Base-by-base conservation (phyloP, 1,140 invertebrate species). In the Oncopodura yosiiana region DNA sequence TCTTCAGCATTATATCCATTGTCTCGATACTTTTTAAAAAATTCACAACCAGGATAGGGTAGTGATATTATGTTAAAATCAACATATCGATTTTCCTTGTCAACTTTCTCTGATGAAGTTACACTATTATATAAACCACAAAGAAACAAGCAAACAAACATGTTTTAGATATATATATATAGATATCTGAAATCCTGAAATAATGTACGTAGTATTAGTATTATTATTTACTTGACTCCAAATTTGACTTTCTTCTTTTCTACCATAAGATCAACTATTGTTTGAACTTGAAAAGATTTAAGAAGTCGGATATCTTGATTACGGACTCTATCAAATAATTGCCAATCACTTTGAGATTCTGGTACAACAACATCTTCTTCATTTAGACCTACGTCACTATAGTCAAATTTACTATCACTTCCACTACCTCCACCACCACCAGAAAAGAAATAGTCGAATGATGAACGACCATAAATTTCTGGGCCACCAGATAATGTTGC, bases 161-260 rank as follows among this genome's bases (percentile, higher is more conserved):
- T n/a, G n/a, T 26, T 18, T n/a, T 24, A 24, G 27, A 18, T 30
- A 27, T 14, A 49, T 37, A 27, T 27, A n/a, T 14, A n/a, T 3
- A 3, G 9, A 52, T n/a, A n/a, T n/a, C n/a, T n/a, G n/a, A n/a
- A n/a, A n/a, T n/a, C n/a, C n/a, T 51, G 19, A 52, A 8, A 6
- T 19, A 18, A 21, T 18, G 18, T 12, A 18, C n/a, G 2, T 18
- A 23, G 41, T 43, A 50, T 45, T 21, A 14, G 26, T 38, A 37
- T 24, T 11, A n/a, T 34, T 53, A 72, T 82, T 82, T 75, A 87
- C 85, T 84, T 80, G 68, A 89, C 70, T 49, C 83, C 81, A 74
- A 83, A 88, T 70, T 89, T 89, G 12, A 86, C 81, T 75, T 89
- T 89, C 62, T 87, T 86, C 67, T 87, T 87, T 69, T 90, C 86